Evolutionary conservation across 2,888 invertebrate species (phyloP).

Genomic region (Agapostemon virescens): DNA sequence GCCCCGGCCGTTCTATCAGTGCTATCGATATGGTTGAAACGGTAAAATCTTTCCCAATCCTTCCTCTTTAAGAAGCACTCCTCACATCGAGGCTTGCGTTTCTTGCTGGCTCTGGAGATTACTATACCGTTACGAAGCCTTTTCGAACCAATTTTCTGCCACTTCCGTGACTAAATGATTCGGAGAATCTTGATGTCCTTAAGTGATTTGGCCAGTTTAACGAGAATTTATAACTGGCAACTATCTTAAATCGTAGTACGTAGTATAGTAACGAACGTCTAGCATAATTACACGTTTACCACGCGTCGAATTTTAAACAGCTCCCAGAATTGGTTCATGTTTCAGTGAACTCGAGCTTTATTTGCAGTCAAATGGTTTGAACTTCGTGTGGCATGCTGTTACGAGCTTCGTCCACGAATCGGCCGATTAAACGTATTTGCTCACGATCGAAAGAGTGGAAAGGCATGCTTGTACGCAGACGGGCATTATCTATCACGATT

Average conservation of each 20-base stretch:
- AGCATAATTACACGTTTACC: not conserved
- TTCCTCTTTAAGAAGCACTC: too few species aligned
- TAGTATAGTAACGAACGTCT: not conserved
- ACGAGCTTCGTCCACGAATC: too few species aligned
- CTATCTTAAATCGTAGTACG: not conserved
- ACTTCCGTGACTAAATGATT: not conserved
- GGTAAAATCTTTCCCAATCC: too few species aligned
- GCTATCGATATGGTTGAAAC: too few species aligned
- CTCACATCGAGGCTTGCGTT: too few species aligned
- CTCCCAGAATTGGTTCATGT: not conserved
- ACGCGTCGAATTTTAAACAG: not conserved
- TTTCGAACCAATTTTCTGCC: not conserved
- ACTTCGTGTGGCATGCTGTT: not conserved
- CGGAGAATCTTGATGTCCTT: not conserved
- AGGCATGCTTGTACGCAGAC: not conserved
- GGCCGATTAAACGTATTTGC: not conserved
- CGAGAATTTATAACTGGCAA: too few species aligned
- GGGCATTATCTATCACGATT: not conserved
- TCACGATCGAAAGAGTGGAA: not conserved
- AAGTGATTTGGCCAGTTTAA: not conserved
- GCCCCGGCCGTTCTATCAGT: too few species aligned
- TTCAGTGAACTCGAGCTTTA: too few species aligned
- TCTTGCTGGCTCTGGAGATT: too few species aligned
- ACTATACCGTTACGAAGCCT: not conserved
- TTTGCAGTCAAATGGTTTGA: not conserved